Evolutionary conservation across 2,797 vertebrate genomes (phyloP).

Genomic region (Cyclura pinguis): DNA sequence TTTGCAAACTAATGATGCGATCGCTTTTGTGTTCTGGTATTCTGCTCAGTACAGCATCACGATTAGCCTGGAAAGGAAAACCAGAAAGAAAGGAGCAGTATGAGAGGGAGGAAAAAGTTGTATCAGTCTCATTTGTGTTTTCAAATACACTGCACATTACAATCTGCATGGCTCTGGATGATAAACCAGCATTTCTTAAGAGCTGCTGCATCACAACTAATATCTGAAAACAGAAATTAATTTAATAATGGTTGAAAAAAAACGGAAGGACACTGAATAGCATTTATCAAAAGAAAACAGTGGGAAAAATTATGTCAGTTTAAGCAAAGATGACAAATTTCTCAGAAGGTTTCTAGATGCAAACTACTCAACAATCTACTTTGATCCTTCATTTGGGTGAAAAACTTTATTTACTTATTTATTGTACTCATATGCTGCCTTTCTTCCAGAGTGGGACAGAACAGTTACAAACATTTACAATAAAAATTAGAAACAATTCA

Average conservation of each 20-base stretch:
- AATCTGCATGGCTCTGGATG: background rate
- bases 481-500: too few species aligned
- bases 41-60: conserved; percentile 96
- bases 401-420: background rate
- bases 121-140: background rate
- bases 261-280: background rate
- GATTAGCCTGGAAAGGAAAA: conserved; percentile 83
- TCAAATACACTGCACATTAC: conserved; percentile 11
- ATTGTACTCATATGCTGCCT: too few species aligned
- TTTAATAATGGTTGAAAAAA: conserved; percentile 14
- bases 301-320: too few species aligned
- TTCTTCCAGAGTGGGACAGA: too few species aligned
- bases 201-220: conserved; percentile 9
- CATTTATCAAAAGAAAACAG: background rate
- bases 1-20: conserved; percentile 97
- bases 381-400: background rate
- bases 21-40: conserved; percentile 97
- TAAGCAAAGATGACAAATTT: conserved; percentile 19
- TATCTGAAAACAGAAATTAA: conserved; percentile 26
- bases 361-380: background rate
- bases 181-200: conserved; percentile 20
- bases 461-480: too few species aligned
- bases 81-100: background rate
- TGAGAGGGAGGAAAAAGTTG: background rate
- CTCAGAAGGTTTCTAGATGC: conserved; percentile 19